Percentiles rank a stretch among this genome's conserved stretches.
These are phyloP conservation scores for Anoura caudifer DNA, from an alignment of 2,113 vertebrate genomes.

Conservation along the genomic window DNA sequence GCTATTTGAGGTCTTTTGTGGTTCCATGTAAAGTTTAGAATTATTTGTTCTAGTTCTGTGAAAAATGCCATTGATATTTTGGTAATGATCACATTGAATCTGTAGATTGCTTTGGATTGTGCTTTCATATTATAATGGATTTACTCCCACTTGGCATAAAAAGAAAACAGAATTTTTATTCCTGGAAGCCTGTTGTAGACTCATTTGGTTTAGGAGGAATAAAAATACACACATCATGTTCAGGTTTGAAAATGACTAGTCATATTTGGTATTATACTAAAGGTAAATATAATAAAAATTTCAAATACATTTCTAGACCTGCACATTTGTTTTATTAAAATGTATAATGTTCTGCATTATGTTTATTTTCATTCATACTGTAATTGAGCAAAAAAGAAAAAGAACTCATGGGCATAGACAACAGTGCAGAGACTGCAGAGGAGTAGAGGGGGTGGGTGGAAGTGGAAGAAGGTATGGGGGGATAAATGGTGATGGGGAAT, in stretches of 20 bases:
- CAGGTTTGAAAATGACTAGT: conserved; percentile 8
- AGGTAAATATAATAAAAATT: conserved; percentile 9
- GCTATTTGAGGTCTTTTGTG: neutral
- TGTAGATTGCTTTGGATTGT: neutral
- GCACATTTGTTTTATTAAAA: neutral
- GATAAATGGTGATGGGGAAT: no score
- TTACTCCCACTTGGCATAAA: neutral
- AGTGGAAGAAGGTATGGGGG: no score
- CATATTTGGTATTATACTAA: neutral
- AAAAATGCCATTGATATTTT: neutral
- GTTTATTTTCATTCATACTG: neutral
- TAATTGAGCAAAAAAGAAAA: neutral
- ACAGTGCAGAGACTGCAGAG: no score
- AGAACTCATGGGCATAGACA: no score
- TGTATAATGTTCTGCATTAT: neutral
- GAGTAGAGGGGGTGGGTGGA: no score
- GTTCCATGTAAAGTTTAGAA: neutral
- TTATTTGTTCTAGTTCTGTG: neutral
- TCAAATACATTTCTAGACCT: neutral
- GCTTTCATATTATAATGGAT: neutral
- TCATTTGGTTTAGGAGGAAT: neutral
- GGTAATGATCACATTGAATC: neutral
- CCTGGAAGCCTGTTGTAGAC: neutral
- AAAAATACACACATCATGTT: neutral
- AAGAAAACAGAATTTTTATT: neutral